Evolutionary conservation across 2,888 invertebrate genomes (phyloP).

Genomic region (Andrena camellia): DNA sequence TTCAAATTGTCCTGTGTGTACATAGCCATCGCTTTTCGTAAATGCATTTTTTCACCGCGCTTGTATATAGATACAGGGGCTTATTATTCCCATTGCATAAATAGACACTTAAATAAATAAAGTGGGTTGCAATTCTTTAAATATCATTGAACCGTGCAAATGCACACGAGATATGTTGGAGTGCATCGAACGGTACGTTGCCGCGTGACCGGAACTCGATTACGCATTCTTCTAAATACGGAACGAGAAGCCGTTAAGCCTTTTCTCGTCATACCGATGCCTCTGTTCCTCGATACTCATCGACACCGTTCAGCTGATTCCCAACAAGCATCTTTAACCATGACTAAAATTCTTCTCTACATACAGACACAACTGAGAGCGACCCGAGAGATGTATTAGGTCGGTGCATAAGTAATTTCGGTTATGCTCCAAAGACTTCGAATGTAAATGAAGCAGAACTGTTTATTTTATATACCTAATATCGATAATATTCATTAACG

Average conservation of each 20-base stretch:
- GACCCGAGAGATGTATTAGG: too few species aligned
- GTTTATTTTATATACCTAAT: too few species aligned
- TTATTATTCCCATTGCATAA: too few species aligned
- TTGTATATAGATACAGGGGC: too few species aligned
- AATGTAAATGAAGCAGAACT: too few species aligned
- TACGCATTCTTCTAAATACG: slow-evolving; percentile 73
- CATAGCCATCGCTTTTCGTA: too few species aligned
- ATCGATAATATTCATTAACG: too few species aligned
- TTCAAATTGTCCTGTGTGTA: too few species aligned
- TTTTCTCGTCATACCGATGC: slow-evolving; percentile 20
- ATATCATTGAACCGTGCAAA: neutral
- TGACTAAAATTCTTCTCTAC: neutral
- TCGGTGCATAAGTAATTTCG: too few species aligned
- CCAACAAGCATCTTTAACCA: neutral
- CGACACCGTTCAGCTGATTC: neutral
- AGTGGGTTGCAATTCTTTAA: neutral
- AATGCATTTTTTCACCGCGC: neutral
- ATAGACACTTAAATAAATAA: neutral
- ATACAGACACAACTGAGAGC: too few species aligned
- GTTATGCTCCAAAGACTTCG: too few species aligned
- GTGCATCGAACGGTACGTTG: slow-evolving; percentile 61
- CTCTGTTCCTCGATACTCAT: neutral
- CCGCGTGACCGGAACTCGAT: slow-evolving; percentile 75
- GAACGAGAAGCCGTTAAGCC: slow-evolving; percentile 71
- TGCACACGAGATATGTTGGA: slow-evolving; percentile 10